phyloP scores from a whole-genome alignment of 2,888 invertebrate genomes.

The Caenorhabditis sp. region DNA sequence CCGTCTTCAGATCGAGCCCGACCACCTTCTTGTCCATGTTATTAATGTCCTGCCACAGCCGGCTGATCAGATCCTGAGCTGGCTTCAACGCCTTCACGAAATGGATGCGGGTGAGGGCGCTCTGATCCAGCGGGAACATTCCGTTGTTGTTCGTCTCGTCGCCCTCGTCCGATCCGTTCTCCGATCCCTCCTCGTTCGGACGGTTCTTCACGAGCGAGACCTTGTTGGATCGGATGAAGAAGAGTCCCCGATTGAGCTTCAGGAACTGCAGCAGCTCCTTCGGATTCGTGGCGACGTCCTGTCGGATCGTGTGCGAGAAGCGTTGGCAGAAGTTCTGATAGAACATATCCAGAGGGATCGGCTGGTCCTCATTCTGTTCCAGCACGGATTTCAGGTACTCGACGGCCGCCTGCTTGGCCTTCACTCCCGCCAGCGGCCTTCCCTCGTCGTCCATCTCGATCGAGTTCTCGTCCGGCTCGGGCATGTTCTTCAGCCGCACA shows the following conservation, averaged over 20 bases:
- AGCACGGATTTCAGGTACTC: constrained; percentile 76
- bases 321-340: constrained; percentile 78
- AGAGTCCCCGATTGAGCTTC: constrained; percentile 93
- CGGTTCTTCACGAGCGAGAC: constrained; percentile 74
- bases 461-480: constrained; percentile 75
- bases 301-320: constrained; percentile 78
- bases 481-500: constrained; percentile 78
- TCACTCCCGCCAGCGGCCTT: constrained; percentile 74
- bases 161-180: constrained; percentile 73
- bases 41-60: constrained; percentile 70
- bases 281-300: constrained; percentile 89
- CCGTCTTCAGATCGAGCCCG: constrained; percentile 93
- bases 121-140: constrained; percentile 75
- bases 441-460: constrained; percentile 78
- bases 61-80: constrained; percentile 74
- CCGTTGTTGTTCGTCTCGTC: constrained; percentile 70
- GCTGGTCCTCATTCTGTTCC: constrained; percentile 78
- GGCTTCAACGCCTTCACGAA: constrained; percentile 76
- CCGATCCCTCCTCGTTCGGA: constrained; percentile 75
- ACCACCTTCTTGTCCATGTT: constrained; percentile 80
- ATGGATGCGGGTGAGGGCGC: constrained; percentile 71
- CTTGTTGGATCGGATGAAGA: constrained; percentile 93
- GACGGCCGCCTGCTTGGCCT: constrained; percentile 78
- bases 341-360: constrained; percentile 77
- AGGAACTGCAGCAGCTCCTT: constrained; percentile 91